Base-by-base conservation (phyloP, 2,797 vertebrate species). In the Geotrypetes seraphini region DNA sequence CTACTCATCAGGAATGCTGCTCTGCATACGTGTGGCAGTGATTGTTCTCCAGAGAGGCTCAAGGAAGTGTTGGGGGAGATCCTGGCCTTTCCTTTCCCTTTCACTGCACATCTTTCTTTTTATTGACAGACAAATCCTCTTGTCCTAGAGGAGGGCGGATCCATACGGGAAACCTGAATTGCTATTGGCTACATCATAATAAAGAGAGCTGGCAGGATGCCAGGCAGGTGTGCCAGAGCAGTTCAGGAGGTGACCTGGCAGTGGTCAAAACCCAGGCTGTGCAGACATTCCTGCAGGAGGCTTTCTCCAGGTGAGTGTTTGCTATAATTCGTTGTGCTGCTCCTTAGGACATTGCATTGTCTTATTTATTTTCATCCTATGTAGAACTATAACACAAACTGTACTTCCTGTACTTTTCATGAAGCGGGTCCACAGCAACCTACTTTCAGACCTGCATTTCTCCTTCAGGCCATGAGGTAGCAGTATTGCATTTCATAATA, bases 121-220 rank as follows among this genome's bases (percentile, higher is more conserved):
- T 5, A 6, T 8, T 12, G 33, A 7, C 60, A 84, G 81, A 53
- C 40, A 53, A 62, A 17, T 9, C 10, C 16, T 25, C 31, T 14
- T 88, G 84, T 40, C 83, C 83, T 3, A 50, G 51, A 24, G 75
- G 76, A 10, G 57, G 60, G 12, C 65, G 7, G 46, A 46, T 85
- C 43, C 60, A 79, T 31, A 38, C 51, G 42, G 36, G 24, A 34
- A 63, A 55, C 33, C 33, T 57, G 32, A 59, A 35, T 30, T 88
- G 85, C 46, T 85, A 69, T 47, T 88, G 83, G 84, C 67, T 84
- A 9, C 64, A 71, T 28, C 47, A 43, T 7, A 19, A 6, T 8
- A 29, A 44, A 4, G 57, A 60, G 4, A 45, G 70, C 1, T 79
- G 74, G 79, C 33, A 38, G n/a, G 57, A 69, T 21, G 79, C 73